Percentiles rank a stretch among this genome's conserved stretches.
These are phyloP conservation scores for Notamacropus eugenii DNA, from an alignment of 2,797 vertebrate species.

Conservation along the genomic window DNA sequence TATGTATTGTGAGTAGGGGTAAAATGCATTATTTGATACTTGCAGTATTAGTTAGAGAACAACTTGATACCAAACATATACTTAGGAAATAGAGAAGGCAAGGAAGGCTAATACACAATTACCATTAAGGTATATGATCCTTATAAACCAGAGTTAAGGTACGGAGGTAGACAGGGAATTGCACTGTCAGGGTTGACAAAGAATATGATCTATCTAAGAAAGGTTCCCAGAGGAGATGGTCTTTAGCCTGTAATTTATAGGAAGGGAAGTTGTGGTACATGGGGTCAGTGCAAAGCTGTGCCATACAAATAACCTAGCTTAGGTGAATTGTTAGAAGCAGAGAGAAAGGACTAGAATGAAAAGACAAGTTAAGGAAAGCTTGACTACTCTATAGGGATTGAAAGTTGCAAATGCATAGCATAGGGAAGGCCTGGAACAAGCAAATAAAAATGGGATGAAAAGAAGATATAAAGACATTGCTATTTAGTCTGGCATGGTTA, in stretches of 20 bases:
- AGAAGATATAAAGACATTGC: background rate
- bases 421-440: background rate
- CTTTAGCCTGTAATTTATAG: background rate
- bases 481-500: background rate
- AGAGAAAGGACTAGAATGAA: background rate
- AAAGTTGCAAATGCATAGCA: background rate
- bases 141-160: background rate
- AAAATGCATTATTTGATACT: background rate
- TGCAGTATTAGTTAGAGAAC: background rate
- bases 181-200: background rate
- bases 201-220: background rate
- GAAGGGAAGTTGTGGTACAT: background rate
- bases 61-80: background rate
- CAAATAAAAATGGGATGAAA: background rate
- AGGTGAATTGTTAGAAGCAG: constrained; percentile 15
- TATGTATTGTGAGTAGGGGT: background rate
- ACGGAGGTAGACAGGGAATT: too few species aligned
- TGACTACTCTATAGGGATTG: background rate
- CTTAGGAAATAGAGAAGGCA: background rate
- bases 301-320: constrained; percentile 21
- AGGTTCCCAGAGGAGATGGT: background rate
- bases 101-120: background rate
- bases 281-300: background rate
- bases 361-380: background rate
- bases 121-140: background rate